Evolutionary conservation across 2,888 invertebrate species (phyloP), one percentile per base, ranked within the genome.

Genomic region (Mesoligia furuncula): DNA sequence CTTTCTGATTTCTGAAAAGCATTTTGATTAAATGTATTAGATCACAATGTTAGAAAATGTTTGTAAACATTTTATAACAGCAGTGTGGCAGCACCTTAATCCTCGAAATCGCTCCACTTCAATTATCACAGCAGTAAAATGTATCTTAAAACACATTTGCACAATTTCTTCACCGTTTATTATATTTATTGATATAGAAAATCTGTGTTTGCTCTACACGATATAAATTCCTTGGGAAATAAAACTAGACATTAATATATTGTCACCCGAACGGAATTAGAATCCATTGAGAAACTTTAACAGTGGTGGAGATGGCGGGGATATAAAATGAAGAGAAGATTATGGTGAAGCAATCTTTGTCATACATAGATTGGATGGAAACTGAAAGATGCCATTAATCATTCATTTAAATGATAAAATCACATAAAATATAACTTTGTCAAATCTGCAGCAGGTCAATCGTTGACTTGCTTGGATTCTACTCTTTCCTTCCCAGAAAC

Each of bases 191-290:
- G 79, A 57, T 79, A 83, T 66, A 77, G 39, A 79, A 73, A 62
- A 71, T 71, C 39, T 17, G 74, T 79, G 70, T 75, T 66, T 65
- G 51, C 77, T 75, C 39, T 39, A 11, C 48, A 39, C 36, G 72
- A 70, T 79, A 73, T 73, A 83, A 74, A 84, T 72, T 71, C 51
- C n/a, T 57, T 2, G 57, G 45, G 68, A 79, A 79, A 81, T 78
- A 81, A 70, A 86, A 81, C 75, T 75, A 77, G 51, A 66, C 78
- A 80, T 87, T 80, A 80, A 88, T 86, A 87, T 59, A 84, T 87
- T 88, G 79, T 87, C 86, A 79, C 88, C 68, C 64, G 45, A 77
- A 75, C 61, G 20, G 70, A 79, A 78, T 77, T 77, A 76, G 79
- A 83, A 65, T 7, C 68, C 36, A 86, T 88, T 85, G 77, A 79